Evolutionary conservation across 2,113 vertebrate genomes (phyloP), one percentile per base, ranked within the genome.

Genomic region (Uria aalge): DNA sequence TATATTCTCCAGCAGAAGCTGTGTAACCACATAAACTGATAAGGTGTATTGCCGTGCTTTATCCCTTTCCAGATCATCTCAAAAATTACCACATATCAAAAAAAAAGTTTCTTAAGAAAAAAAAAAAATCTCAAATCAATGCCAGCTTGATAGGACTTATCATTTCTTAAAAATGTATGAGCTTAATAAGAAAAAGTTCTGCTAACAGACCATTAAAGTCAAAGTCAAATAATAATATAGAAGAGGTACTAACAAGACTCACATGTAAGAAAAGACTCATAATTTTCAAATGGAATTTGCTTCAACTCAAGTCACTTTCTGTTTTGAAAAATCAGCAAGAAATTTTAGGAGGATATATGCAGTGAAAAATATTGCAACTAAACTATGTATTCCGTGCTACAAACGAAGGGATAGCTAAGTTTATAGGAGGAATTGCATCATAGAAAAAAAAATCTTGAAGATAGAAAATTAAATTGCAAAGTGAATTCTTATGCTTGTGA

Each of bases 371-470:
- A 23, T 3, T 63, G 6, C 8, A 48, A n/a, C 9, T 48, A 32
- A 92, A 55, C 34, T 36, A 3, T 20, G 2, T 36, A 38, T 50
- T 90, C 4, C 78, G 27, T 74, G n/a, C 19, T 82, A 47, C 12
- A 53, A 60, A 47, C 0, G 0, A 60, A 53, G 3, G 6, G 12
- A n/a, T 12, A 72, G 5, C 3, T 47, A 82, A 41, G 8, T 34
- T 75, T 59, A 36, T 16, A 41, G 22, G 29, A 88, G 47, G 22
- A 85, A 60, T 11, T 68, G 2, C 7, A 26, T 17, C 4, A 56
- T 0, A 67, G 27, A 41, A 15, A 57, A 55, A 59, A 53, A 36
- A 23, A 21, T 12, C 11, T 66, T 74, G 45, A 69, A 11, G 11
- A 36, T 1, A 36, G 20, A 87, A 43, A 9, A 23, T 34, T 52